phyloP scores from a whole-genome alignment of 2,113 vertebrate genomes.

The Heterotis niloticus region DNA sequence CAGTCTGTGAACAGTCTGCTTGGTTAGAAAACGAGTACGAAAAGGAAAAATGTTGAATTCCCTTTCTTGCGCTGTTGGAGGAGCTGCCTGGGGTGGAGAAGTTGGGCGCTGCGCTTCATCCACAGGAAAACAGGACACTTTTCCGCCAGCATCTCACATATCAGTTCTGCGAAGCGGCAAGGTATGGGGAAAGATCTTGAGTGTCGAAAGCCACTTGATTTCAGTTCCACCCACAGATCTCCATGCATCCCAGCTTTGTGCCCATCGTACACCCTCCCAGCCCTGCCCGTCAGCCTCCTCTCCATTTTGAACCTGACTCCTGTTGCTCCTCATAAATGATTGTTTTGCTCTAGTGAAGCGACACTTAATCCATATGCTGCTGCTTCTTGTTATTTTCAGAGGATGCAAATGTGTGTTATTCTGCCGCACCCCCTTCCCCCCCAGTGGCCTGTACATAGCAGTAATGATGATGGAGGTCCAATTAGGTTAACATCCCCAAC shows the following conservation, averaged over 20 bases:
- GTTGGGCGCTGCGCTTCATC: too few species aligned
- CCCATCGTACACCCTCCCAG: background rate
- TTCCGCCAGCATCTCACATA: too few species aligned
- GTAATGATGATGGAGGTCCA: conserved; percentile 42
- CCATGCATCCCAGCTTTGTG: background rate
- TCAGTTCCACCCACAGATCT: conserved; percentile 1
- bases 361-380: conserved; percentile 54
- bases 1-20: too few species aligned
- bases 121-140: too few species aligned
- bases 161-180: too few species aligned
- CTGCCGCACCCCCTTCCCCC: conserved; percentile 12
- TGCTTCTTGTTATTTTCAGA: too few species aligned
- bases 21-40: too few species aligned
- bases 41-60: too few species aligned
- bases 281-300: background rate
- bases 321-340: conserved; percentile 8
- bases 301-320: conserved; percentile 6
- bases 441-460: conserved; percentile 33
- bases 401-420: background rate
- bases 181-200: too few species aligned
- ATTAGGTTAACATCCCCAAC: conserved; percentile 41
- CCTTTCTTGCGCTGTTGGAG: too few species aligned
- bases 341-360: conserved; percentile 36
- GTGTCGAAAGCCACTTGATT: background rate
- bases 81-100: too few species aligned